phyloP scores from a whole-genome alignment of 2,113 vertebrate species.

The Bucco capensis region DNA sequence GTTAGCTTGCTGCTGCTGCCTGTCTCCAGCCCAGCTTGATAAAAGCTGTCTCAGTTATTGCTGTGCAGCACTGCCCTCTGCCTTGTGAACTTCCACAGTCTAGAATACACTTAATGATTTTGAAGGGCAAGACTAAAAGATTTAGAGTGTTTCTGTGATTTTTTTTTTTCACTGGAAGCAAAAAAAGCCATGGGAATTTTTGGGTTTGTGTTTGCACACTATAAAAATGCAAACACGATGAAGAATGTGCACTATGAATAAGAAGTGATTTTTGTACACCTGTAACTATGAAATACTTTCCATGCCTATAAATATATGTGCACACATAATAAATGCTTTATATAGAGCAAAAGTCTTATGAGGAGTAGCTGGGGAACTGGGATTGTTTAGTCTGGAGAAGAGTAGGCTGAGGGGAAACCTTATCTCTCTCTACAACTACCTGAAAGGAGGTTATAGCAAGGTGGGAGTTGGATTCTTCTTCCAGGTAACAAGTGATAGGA shows the following conservation, averaged over 20 bases:
- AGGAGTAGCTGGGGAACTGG: no score
- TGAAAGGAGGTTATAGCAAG: no score
- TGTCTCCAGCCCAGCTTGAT: not conserved
- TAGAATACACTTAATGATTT: not conserved
- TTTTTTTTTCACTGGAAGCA: not conserved
- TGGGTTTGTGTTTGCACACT: not conserved
- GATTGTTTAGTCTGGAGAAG: no score
- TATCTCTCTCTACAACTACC: no score
- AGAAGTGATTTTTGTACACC: not conserved
- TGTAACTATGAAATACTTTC: not conserved
- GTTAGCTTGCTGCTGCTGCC: fast-evolving
- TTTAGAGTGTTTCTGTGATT: not conserved
- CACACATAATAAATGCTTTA: no score
- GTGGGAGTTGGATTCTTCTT: no score
- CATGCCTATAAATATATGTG: not conserved
- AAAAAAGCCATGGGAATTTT: not conserved
- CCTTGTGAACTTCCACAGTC: not conserved
- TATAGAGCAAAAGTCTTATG: no score
- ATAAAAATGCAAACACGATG: not conserved
- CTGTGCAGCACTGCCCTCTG: slow-evolving; percentile 9
- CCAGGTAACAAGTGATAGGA: no score
- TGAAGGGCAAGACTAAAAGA: not conserved
- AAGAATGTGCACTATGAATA: not conserved
- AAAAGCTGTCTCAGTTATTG: not conserved
- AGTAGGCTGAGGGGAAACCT: no score